Evolutionary conservation across 2,113 vertebrate genomes (phyloP).

Genomic region (Chrysochloris asiatica): DNA sequence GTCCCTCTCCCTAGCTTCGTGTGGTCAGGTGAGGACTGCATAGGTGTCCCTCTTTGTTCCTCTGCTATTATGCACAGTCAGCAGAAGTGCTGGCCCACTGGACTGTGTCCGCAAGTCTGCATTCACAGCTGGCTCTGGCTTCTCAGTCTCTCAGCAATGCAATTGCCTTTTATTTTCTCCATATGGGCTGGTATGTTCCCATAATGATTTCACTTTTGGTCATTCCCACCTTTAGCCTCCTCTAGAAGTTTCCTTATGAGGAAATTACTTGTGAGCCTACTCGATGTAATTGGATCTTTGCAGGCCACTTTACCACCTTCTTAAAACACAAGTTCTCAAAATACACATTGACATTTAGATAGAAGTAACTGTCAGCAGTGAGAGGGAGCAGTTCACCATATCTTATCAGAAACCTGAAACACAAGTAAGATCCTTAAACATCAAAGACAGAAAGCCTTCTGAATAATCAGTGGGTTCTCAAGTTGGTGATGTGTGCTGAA

Average conservation of each 20-base stretch:
- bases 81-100: too few relatives aligned
- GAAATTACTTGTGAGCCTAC: neutral
- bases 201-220: rapidly evolving
- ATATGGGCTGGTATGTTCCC: neutral
- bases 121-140: neutral
- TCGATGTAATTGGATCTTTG: neutral
- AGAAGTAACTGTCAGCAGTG: neutral
- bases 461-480: too few relatives aligned
- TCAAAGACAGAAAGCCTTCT: neutral
- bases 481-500: neutral
- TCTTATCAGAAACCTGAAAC: neutral
- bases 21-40: rapidly evolving
- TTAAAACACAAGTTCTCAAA: neutral
- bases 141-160: neutral
- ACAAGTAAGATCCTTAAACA: neutral
- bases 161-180: neutral
- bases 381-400: neutral
- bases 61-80: rapidly evolving
- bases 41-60: neutral
- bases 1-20: neutral
- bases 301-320: neutral
- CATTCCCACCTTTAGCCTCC: neutral
- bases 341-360: neutral
- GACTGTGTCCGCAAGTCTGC: neutral
- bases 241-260: neutral